Percentiles rank a stretch among this genome's conserved stretches.
These are phyloP conservation scores for Cataglyphis hispanica DNA, from an alignment of 1,140 invertebrate genomes.

Conservation along the genomic window DNA sequence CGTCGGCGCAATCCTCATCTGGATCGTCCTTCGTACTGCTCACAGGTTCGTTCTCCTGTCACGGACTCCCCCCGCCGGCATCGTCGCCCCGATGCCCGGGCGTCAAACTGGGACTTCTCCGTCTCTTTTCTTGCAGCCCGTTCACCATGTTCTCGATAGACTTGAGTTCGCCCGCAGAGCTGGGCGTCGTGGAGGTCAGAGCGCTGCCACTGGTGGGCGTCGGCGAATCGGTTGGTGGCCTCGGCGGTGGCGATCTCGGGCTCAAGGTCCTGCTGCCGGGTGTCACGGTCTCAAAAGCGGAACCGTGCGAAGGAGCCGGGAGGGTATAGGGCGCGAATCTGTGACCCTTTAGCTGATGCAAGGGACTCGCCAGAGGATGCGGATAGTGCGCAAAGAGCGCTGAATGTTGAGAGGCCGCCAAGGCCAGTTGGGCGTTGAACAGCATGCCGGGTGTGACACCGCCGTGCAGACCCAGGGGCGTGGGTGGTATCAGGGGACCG, in stretches of 20 bases:
- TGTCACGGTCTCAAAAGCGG: constrained; percentile 94
- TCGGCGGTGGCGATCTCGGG: constrained; percentile 89
- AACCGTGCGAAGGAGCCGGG: constrained; percentile 90
- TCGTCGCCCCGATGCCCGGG: constrained; percentile 81
- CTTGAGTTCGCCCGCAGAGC: constrained; percentile 92
- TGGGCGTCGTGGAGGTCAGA: constrained; percentile 79
- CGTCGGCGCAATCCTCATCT: constrained; percentile 66
- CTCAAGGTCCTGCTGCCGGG: constrained; percentile 89
- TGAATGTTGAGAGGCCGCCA: constrained; percentile 92
- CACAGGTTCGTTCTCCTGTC: constrained; percentile 84
- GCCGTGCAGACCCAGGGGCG: constrained; percentile 88
- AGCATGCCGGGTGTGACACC: constrained; percentile 91
- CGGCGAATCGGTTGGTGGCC: constrained; percentile 87
- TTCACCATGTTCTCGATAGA: constrained; percentile 99
- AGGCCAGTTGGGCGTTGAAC: constrained; percentile 93
- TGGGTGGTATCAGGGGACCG: constrained; percentile 90
- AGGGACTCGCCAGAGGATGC: constrained; percentile 85
- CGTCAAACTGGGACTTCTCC: constrained; percentile 80
- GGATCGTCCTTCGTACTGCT: constrained; percentile 81
- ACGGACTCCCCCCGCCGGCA: constrained; percentile 84
- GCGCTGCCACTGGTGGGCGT: constrained; percentile 85
- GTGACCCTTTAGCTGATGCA: constrained; percentile 89
- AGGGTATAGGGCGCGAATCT: constrained; percentile 95
- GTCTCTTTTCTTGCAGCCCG: constrained; percentile 92
- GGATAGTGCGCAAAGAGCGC: constrained; percentile 91